Conservation (phyloP, 2,888 invertebrate species). For the Melipona beecheii region DNA sequence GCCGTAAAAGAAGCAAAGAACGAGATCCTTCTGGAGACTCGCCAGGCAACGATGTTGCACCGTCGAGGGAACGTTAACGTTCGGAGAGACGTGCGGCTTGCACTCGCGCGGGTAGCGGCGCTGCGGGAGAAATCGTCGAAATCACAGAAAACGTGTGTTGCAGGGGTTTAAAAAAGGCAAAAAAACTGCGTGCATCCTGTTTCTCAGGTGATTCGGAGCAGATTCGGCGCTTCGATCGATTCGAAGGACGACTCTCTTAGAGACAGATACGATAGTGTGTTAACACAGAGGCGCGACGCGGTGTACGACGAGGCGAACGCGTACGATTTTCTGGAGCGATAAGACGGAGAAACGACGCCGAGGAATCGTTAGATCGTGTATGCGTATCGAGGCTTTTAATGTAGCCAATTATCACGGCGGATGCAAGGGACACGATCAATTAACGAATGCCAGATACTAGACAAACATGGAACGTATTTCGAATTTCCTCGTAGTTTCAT, state of each 20-base stretch:
- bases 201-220: neutral
- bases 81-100: constrained; percentile 14
- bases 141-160: constrained; percentile 24
- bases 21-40: constrained; percentile 74
- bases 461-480: constrained; percentile 38
- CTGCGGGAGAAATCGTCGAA: constrained; percentile 32
- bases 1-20: constrained; percentile 73
- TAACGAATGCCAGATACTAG: constrained; percentile 49
- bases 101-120: constrained; percentile 6
- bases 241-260: constrained; percentile 50
- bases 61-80: constrained; percentile 51
- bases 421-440: constrained; percentile 34
- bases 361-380: constrained; percentile 20
- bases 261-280: neutral
- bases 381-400: constrained; percentile 2
- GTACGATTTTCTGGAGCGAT: constrained; percentile 28
- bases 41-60: constrained; percentile 76
- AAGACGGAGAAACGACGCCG: constrained; percentile 34
- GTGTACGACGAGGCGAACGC: neutral
- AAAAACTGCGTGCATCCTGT: constrained; percentile 17
- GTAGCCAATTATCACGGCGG: constrained; percentile 10
- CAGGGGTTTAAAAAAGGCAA: neutral
- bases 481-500: constrained; percentile 41
- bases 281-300: neutral
- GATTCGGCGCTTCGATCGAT: constrained; percentile 1